A percentile compares a stretch with the other conserved stretches of the same genome.
These are phyloP conservation scores for Porites lutea DNA, from an alignment of 64 coral and sea anemone genomes.

Conservation along the genomic window DNA sequence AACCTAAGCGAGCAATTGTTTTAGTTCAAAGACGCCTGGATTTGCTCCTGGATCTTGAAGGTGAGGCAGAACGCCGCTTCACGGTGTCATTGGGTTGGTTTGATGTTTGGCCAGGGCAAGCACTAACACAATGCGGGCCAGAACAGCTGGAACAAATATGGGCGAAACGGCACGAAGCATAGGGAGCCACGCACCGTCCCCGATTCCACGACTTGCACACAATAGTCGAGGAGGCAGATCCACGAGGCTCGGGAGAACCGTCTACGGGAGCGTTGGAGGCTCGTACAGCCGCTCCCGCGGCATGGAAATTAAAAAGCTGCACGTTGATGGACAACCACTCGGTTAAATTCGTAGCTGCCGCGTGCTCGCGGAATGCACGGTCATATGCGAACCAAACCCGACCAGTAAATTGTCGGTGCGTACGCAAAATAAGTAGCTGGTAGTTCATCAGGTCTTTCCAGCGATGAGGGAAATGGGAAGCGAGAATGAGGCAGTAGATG, in stretches of 20 bases:
- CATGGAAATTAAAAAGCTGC: slow-evolving; percentile 37
- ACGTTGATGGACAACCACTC: slow-evolving; percentile 7
- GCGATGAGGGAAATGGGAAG: neutral
- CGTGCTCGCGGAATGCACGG: neutral
- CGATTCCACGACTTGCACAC: slow-evolving; percentile 24
- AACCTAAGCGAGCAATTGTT: neutral
- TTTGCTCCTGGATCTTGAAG: neutral
- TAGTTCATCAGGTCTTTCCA: slow-evolving; percentile 31
- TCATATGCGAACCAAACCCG: slow-evolving; percentile 1
- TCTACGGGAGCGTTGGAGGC: neutral
- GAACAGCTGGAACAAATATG: slow-evolving; percentile 10
- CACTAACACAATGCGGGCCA: neutral
- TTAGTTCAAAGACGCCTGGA: neutral
- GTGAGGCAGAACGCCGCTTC: neutral
- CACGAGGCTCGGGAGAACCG: neutral
- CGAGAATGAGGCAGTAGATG: neutral
- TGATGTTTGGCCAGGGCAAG: neutral
- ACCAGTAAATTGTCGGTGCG: neutral
- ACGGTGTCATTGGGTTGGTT: neutral
- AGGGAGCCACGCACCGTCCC: slow-evolving; percentile 8
- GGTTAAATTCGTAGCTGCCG: neutral
- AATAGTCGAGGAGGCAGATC: neutral
- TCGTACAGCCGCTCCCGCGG: slow-evolving; percentile 3
- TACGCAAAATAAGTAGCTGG: slow-evolving; percentile 14
- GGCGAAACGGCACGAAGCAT: neutral